These are phyloP conservation scores for Pluvianellus socialis DNA, from an alignment of 2,113 vertebrate genomes.

Conservation along the genomic window DNA sequence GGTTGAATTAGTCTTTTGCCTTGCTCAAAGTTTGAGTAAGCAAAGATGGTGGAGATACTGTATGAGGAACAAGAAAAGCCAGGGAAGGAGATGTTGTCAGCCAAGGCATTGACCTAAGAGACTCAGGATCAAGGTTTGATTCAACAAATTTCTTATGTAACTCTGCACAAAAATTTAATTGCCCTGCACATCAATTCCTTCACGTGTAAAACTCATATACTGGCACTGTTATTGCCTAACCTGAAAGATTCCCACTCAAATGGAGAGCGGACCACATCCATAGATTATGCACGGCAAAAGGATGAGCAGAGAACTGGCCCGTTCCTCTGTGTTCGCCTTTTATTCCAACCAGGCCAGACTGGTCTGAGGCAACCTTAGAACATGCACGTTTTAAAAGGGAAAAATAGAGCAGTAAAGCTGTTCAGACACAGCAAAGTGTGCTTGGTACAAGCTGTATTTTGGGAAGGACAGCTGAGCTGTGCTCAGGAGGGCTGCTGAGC, in stretches of 20 bases:
- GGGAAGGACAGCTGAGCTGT: neutral
- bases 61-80: neutral
- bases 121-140: neutral
- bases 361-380: neutral
- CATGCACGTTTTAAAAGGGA: neutral
- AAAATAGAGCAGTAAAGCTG: neutral
- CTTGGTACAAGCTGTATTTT: neutral
- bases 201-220: neutral
- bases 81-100: neutral
- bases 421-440: neutral
- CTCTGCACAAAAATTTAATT: neutral
- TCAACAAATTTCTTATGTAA: neutral
- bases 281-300: neutral
- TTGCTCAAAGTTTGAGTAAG: neutral
- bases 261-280: neutral
- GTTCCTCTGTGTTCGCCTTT: neutral
- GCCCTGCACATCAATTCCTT: neutral
- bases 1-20: neutral
- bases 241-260: neutral
- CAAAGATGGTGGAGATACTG: neutral
- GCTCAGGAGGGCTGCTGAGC: neutral
- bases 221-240: neutral
- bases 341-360: neutral
- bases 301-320: neutral
- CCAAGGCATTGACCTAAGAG: neutral